These are phyloP conservation scores for Apeira syringaria DNA, from an alignment of 2,888 invertebrate species.

Conservation along the genomic window DNA sequence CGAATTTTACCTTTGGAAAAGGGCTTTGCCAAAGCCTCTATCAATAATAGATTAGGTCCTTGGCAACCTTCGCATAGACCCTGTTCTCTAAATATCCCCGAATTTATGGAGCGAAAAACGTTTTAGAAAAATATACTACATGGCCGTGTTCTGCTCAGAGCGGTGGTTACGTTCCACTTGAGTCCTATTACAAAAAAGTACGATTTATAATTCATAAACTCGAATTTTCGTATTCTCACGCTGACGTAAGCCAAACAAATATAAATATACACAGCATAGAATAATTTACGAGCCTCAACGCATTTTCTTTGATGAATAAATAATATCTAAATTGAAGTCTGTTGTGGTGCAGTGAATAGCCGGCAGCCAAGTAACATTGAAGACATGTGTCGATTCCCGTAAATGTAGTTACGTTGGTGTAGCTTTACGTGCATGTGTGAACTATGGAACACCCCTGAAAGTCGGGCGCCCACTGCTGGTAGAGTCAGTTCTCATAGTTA, in stretches of 20 bases:
- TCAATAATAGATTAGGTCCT: slow-evolving; percentile 61
- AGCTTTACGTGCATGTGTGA: slow-evolving; percentile 25
- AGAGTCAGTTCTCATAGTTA: slow-evolving; percentile 57
- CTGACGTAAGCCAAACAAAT: not conserved
- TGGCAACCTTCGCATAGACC: slow-evolving; percentile 47
- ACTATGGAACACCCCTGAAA: slow-evolving; percentile 28
- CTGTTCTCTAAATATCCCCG: slow-evolving; percentile 49
- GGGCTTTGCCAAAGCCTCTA: slow-evolving; percentile 44
- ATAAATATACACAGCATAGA: no score
- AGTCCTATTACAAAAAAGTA: slow-evolving; percentile 34
- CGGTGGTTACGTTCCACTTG: slow-evolving; percentile 33
- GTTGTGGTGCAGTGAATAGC: slow-evolving; percentile 15
- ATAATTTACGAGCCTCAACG: not conserved
- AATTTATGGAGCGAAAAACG: slow-evolving; percentile 49
- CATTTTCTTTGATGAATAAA: slow-evolving; percentile 11
- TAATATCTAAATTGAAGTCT: slow-evolving; percentile 6
- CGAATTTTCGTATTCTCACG: no score
- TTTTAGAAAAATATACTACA: slow-evolving; percentile 45
- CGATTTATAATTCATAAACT: no score
- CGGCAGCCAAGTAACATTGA: slow-evolving; percentile 34
- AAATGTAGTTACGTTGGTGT: slow-evolving; percentile 31
- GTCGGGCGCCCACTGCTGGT: slow-evolving; percentile 46
- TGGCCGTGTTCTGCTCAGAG: slow-evolving; percentile 27
- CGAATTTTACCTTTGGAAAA: slow-evolving; percentile 41
- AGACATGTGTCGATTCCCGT: slow-evolving; percentile 56